Evolutionary conservation across 2,888 invertebrate species (phyloP), one percentile per base, ranked within the genome.

Genomic region (Branchellion lobata): DNA sequence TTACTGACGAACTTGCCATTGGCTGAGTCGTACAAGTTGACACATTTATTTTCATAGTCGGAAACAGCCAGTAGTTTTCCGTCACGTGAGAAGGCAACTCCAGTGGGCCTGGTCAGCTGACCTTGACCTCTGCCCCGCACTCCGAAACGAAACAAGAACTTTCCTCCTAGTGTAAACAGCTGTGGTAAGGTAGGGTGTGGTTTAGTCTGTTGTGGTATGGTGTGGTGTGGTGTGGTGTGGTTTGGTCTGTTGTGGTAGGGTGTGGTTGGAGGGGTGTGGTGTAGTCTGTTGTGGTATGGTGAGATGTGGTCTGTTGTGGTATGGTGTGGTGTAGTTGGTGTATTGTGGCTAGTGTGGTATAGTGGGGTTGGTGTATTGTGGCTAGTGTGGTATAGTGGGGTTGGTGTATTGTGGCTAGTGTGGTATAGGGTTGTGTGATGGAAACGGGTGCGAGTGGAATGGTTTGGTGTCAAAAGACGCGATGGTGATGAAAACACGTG

Each of bases 31-130:
- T 88, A 89, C 1, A 89, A 86, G 81, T 88, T 88, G 69, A 90
- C 86, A 87, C 89, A 89, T 81, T 88, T 88, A 83, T 89, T 89
- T 82, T 90, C 90, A 84, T 90, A 90, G 84, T 90, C 90, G 2
- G 89, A 88, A 8, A 90, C 87, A 31, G 89, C 86, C 82, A 86
- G 89, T 83, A 89, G 89, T 14, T 89, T 89, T 82, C 87, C 88
- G 40, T 85, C 81, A 1, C 53, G 75, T 69, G 88, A 86, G 1
- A 88, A 86, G 31, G 88, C 87, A 0, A 90, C 88, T 40, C 90
- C 90, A 1, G 89, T 90, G 14, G 90, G 90, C 78, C 90, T 83
- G 83, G 89, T 89, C 80, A 90, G 84, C 83, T 89, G 89, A 0
- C 90, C 90, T 0, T 88, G 86, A 47, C 87, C 86, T 40, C 90